These are phyloP conservation scores for Neosilurus hyrtlii DNA, from an alignment of 2,797 vertebrate genomes.

Conservation along the genomic window DNA sequence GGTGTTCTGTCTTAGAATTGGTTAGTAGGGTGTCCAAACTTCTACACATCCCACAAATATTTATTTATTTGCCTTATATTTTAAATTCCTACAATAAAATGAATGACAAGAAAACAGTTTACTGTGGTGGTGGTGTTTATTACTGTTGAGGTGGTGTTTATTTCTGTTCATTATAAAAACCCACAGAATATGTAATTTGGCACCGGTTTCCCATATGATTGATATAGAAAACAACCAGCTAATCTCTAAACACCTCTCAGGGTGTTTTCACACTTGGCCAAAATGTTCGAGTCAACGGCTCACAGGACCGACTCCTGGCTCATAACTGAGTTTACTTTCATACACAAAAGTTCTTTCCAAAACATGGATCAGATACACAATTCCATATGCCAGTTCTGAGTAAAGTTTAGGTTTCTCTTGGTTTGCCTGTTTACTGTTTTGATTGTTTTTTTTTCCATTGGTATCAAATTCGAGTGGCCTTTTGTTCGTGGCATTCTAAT, in stretches of 20 bases:
- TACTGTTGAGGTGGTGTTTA: background rate
- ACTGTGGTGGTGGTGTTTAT: background rate
- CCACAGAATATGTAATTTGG: background rate
- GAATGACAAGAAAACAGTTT: background rate
- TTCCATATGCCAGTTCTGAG: background rate
- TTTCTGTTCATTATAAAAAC: background rate
- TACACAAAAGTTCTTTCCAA: background rate
- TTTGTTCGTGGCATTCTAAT: too few relatives aligned
- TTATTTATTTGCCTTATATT: background rate
- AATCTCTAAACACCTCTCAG: background rate
- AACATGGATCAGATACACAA: background rate
- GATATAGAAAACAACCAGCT: conserved; percentile 7
- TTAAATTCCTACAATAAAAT: too few relatives aligned
- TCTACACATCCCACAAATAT: background rate
- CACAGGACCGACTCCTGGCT: background rate
- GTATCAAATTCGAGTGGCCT: too few relatives aligned
- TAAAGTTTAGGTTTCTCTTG: background rate
- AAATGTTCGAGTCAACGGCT: background rate
- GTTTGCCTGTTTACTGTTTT: background rate
- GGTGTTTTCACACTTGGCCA: background rate
- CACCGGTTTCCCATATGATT: background rate
- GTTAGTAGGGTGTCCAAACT: background rate
- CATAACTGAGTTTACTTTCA: background rate
- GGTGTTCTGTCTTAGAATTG: background rate
- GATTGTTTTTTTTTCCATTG: too few relatives aligned